Evolutionary conservation across 2,113 vertebrate genomes (phyloP), one percentile per base, ranked within the genome.

Genomic region (Oceanodroma tethys): DNA sequence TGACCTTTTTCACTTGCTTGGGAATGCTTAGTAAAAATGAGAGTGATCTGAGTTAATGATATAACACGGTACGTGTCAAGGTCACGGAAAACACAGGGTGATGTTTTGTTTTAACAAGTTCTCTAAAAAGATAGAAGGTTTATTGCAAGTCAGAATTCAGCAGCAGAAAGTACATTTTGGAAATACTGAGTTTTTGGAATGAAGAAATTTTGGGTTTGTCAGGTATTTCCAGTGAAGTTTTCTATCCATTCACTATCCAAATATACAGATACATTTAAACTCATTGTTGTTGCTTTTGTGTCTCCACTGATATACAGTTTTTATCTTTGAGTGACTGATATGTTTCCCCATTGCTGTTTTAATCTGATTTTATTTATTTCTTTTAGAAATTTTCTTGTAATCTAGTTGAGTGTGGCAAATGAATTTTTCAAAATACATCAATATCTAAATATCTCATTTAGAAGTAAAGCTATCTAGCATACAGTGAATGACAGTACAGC

Each of bases 271-370:
- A 76, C 3, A 52, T 65, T 63, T 70, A n/a, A 66, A 66, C 21
- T 26, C 30, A 14, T 30, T n/a, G 7, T 11, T 2, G 1, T 16
- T 56, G n/a, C 15, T 55, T 62, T 60, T 0, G 0, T 53, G 18
- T 43, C 27, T 80, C 29, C 36, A 59, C 13, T 40, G 21, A n/a
- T 30, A 65, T 2, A 16, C 4, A 52, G 16, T 36, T 56, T 68
- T 67, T 56, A 26, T 34, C 22, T 63, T n/a, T 50, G 47, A 59
- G 20, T 20, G 21, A 30, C 36, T 72, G 16, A 38, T 18, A 45
- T 4, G 12, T 48, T 75, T 68, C 14, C 40, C 6, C 30, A 3
- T 40, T 85, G 32, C 32, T 58, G 12, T 17, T 87, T 45, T 40
- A 58, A 52, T 40, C 7, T 86, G 42, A 16, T 66, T 48, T 29